A percentile compares a stretch with the other conserved stretches of the same genome.
These are phyloP conservation scores for Pandion haliaetus DNA, from an alignment of 2,113 vertebrate species.

Conservation along the genomic window DNA sequence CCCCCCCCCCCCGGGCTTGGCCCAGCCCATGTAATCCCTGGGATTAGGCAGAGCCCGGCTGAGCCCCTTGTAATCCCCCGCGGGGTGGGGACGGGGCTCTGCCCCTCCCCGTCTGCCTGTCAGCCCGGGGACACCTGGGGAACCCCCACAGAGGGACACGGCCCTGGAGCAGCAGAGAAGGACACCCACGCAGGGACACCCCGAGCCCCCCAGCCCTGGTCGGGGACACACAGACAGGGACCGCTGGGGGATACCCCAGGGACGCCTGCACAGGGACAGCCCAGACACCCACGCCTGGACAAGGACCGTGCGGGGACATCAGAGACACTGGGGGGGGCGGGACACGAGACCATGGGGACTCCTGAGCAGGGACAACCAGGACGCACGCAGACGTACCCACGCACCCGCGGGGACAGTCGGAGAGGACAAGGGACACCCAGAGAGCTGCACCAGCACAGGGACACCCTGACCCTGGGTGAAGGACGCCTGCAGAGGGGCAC, in stretches of 20 bases:
- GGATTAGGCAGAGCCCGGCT: constrained; percentile 34
- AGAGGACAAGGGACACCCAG: background rate
- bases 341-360: accelerated
- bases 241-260: background rate
- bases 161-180: background rate
- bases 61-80: constrained; percentile 15
- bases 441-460: accelerated
- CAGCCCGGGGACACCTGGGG: background rate
- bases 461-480: background rate
- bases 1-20: background rate
- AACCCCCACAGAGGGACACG: background rate
- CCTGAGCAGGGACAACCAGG: accelerated
- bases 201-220: accelerated
- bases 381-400: accelerated
- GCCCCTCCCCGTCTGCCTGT: background rate
- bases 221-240: background rate
- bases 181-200: background rate
- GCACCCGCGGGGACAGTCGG: accelerated
- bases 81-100: background rate
- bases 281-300: background rate
- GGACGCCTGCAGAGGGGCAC: background rate
- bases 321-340: background rate
- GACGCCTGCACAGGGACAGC: background rate
- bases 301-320: background rate
- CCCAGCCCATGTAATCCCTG: background rate